These are phyloP conservation scores for Brachionus manjavacas DNA, from an alignment of 1,140 invertebrate species.

Conservation along the genomic window DNA sequence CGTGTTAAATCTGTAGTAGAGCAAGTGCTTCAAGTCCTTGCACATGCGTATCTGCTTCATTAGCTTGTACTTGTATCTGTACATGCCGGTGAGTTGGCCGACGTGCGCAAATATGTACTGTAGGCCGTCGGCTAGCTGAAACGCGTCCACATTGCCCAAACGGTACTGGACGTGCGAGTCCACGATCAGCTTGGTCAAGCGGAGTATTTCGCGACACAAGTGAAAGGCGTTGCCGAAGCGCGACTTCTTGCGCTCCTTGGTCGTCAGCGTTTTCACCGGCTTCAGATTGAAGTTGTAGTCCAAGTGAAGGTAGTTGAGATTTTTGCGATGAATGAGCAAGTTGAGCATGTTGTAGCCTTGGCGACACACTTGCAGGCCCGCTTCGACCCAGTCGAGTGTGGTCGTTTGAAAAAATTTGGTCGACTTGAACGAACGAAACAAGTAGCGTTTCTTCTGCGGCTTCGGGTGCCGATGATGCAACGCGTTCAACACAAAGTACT, in stretches of 20 bases:
- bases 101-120: constrained; percentile 99
- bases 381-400: constrained; percentile 95
- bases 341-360: constrained; percentile 99
- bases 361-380: constrained; percentile 75
- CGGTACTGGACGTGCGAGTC: constrained; percentile 99
- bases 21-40: constrained; percentile 97
- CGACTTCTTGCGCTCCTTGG: constrained; percentile 98
- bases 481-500: constrained; percentile 96
- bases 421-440: constrained; percentile 97
- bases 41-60: constrained; percentile 99
- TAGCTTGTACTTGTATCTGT: constrained; percentile 97
- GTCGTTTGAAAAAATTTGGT: constrained; percentile 99
- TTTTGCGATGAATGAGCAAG: constrained; percentile 95
- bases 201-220: constrained; percentile 92
- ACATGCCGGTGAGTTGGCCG: constrained; percentile 98
- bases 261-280: constrained; percentile 97
- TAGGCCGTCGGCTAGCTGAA: constrained; percentile 92
- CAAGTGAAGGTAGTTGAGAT: constrained; percentile 96
- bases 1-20: constrained; percentile 99
- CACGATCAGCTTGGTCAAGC: constrained; percentile 93
- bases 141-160: constrained; percentile 97
- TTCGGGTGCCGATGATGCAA: constrained; percentile 94
- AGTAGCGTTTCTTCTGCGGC: constrained; percentile 92
- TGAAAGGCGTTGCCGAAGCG: constrained; percentile 99
- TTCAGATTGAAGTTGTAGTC: constrained; percentile 99